A percentile compares a stretch with the other conserved stretches of the same genome.
Evolutionary conservation across 1,140 invertebrate genomes (phyloP).

Genomic region (Protaetia brevitarsis): DNA sequence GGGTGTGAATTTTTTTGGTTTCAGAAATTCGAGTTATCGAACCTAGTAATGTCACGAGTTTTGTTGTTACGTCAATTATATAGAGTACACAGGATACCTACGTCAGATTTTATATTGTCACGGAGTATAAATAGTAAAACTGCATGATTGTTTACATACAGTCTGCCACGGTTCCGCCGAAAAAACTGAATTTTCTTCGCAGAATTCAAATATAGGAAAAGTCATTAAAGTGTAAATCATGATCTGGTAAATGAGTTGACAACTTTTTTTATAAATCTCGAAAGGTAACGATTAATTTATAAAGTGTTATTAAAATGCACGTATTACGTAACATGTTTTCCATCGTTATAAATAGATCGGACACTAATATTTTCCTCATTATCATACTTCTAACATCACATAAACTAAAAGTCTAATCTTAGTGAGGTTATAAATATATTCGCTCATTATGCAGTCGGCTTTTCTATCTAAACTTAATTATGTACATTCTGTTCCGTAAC

Average conservation of each 20-base stretch:
- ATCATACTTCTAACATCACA: background rate
- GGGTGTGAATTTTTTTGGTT: background rate
- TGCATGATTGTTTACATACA: no score
- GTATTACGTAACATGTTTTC: background rate
- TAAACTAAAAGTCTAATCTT: background rate
- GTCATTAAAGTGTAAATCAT: no score
- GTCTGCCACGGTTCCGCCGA: no score
- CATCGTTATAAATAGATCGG: background rate
- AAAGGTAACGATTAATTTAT: no score
- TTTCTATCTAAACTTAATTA: slow-evolving; percentile 6
- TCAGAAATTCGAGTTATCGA: no score
- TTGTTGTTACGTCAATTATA: background rate
- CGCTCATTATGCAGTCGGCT: background rate
- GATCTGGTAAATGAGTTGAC: no score
- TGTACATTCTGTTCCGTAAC: background rate
- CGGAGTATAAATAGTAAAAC: no score
- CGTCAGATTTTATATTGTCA: no score
- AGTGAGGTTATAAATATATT: background rate
- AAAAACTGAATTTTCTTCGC: no score
- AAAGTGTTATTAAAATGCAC: background rate
- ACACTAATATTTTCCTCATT: background rate
- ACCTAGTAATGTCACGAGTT: background rate
- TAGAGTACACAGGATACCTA: no score
- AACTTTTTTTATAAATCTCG: no score
- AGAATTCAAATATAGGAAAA: no score